Base-by-base conservation (phyloP, 2,888 invertebrate species). In the Eristalis tenax region DNA sequence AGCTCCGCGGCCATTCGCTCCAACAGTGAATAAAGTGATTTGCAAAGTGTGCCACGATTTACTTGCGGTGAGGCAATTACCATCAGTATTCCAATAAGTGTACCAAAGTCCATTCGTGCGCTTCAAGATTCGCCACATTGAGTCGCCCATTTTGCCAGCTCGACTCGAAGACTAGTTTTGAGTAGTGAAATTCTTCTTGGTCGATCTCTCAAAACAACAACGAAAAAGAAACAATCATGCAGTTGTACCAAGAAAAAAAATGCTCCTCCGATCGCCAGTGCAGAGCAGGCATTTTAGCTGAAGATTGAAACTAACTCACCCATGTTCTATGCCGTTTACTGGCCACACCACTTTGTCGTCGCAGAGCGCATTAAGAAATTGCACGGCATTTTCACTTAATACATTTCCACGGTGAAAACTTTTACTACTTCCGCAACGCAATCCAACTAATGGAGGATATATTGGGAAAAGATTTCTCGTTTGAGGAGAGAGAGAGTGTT, bases 401-500 rank as follows among this genome's bases (percentile, higher is more conserved):
- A 75, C 77, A 86, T 86, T 86, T 83, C 71, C 83, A 87, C 35
- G 79, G 87, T 79, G 87, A 87, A 87, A 87, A 87, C 87, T 87
- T 87, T 87, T 87, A 87, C 87, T 87, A 79, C 83, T 79, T 87
- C 87, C 87, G 74, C 65, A 83, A 76, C 43, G 63, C 71, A 83
- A 79, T 79, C 75, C 43, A 59, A 73, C 74, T 57, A 74, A 68
- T 73, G 71, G 71, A 43, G 15, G n/a, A 43, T 43, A 43, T 13
- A 68, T 68, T 68, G 65, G 57, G 57, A n/a, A 61, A 63, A 76
- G n/a, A 74, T 38, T 28, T 71, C 57, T 73, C 23, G 38, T 73
- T 68, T 78, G 40, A 22, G 23, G 57, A 79, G 83, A 83, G 83
- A 83, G 78, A 78, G 83, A 63, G 79, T 79, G 63, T 71, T 77